These are phyloP conservation scores for Pogonomyrmex barbatus DNA, from an alignment of 1,140 invertebrate species.

Conservation along the genomic window DNA sequence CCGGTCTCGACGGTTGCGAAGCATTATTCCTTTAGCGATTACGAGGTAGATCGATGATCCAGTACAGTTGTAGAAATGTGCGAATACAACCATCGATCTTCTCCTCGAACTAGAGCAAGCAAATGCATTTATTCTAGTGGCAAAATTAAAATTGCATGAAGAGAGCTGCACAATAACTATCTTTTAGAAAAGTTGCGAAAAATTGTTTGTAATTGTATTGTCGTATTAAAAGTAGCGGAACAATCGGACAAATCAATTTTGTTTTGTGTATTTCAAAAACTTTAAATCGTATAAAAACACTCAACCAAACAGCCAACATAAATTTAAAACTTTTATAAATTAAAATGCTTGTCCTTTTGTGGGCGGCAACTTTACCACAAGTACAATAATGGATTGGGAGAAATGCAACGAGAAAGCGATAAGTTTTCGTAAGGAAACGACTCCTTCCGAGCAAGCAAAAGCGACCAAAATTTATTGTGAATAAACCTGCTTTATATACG, in stretches of 20 bases:
- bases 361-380: conserved; percentile 16
- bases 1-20: conserved; percentile 19
- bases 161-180: neutral
- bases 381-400: conserved; percentile 51
- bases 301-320: neutral
- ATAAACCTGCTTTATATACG: conserved; percentile 23
- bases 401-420: conserved; percentile 47
- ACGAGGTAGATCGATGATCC: conserved; percentile 42
- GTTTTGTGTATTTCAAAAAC: neutral
- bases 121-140: neutral
- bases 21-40: conserved; percentile 45
- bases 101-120: neutral
- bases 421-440: conserved; percentile 56
- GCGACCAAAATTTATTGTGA: conserved; percentile 57
- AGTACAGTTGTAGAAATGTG: conserved; percentile 35
- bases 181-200: neutral
- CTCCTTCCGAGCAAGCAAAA: conserved; percentile 41
- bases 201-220: neutral
- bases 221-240: neutral
- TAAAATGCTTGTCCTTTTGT: conserved; percentile 41
- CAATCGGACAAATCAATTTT: neutral
- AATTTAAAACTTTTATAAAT: conserved; percentile 54
- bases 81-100: conserved; percentile 2
- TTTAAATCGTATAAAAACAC: neutral
- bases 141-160: conserved; percentile 2